phyloP scores from a whole-genome alignment of 2,888 invertebrate species.

The Bimastos eiseni region DNA sequence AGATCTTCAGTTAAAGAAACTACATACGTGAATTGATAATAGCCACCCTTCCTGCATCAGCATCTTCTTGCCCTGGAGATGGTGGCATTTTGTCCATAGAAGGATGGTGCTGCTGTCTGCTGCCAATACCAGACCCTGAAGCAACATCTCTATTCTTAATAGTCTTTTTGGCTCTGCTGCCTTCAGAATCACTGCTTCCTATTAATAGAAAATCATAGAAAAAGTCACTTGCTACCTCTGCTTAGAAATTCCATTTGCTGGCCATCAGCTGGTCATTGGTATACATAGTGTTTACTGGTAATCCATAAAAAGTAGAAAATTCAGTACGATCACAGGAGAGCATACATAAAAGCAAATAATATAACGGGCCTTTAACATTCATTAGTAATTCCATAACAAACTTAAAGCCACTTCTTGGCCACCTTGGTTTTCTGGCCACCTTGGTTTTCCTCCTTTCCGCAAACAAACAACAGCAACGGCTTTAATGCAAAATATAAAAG shows the following conservation, averaged over 20 bases:
- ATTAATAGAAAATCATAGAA: not conserved
- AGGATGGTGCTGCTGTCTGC: not conserved
- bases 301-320: not conserved
- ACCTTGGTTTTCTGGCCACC: not conserved
- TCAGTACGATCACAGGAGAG: not conserved
- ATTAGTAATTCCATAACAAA: not conserved
- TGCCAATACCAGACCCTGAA: not conserved
- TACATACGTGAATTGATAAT: conserved; percentile 16
- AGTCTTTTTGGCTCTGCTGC: not conserved
- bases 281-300: not conserved
- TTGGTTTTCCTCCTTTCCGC: not conserved
- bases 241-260: not conserved
- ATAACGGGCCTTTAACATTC: not conserved
- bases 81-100: not conserved
- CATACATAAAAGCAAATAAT: not conserved
- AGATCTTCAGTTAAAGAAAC: not conserved
- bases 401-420: not conserved
- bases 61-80: not conserved
- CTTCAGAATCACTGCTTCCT: conserved; percentile 30
- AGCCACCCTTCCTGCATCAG: not conserved
- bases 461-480: not conserved
- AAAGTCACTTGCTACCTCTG: not conserved
- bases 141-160: not conserved
- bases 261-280: not conserved
- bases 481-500: not conserved